These are phyloP conservation scores for Euschistus heros DNA, from an alignment of 1,140 invertebrate genomes.

Conservation along the genomic window DNA sequence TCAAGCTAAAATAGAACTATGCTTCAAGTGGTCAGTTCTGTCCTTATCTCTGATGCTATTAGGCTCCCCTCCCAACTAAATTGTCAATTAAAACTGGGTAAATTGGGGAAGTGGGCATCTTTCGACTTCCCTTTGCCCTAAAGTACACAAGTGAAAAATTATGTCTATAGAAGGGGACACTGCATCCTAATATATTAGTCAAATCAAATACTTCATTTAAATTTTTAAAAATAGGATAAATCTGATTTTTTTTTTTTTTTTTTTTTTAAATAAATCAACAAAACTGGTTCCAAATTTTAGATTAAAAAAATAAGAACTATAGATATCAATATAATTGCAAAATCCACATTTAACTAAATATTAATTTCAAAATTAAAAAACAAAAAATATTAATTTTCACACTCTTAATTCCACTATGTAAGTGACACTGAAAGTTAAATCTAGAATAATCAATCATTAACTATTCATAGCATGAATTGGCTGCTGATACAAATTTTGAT, in stretches of 20 bases:
- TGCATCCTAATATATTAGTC: not conserved
- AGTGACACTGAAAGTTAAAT: too few species aligned
- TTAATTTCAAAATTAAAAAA: too few species aligned
- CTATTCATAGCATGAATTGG: too few species aligned
- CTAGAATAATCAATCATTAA: too few species aligned
- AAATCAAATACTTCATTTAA: not conserved
- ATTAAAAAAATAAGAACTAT: too few species aligned
- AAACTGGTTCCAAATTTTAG: not conserved
- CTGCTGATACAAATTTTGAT: too few species aligned
- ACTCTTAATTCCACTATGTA: too few species aligned
- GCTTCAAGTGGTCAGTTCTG: conserved; percentile 24
- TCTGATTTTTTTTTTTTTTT: not conserved
- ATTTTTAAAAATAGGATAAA: not conserved
- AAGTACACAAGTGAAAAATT: not conserved
- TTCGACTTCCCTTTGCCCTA: not conserved
- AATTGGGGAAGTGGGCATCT: conserved; percentile 6
- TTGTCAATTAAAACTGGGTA: conserved; percentile 19
- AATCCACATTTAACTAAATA: too few species aligned
- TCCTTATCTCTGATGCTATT: conserved; percentile 22
- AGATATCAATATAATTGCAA: too few species aligned
- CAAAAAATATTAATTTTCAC: too few species aligned
- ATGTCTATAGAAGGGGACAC: not conserved
- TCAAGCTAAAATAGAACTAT: conserved; percentile 22
- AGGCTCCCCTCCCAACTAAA: conserved; percentile 17
- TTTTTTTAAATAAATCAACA: not conserved